Percentiles rank a stretch among this genome's conserved stretches.
Conservation (phyloP, 64 coral and sea anemone genomes). For the Actinia tenebrosa region DNA sequence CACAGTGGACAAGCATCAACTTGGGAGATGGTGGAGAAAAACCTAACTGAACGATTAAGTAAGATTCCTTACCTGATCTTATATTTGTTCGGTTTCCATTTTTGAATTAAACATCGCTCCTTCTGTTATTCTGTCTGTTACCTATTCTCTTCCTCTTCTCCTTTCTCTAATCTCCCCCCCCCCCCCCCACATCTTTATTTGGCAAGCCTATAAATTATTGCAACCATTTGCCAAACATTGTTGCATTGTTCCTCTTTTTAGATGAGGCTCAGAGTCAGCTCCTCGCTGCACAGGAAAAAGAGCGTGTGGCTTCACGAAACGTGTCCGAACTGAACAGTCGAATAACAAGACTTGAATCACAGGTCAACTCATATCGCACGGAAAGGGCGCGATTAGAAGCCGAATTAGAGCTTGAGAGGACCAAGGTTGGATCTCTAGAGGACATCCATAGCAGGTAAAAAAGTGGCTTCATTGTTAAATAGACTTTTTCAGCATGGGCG, state of each 20-base stretch:
- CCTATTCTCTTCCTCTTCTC: no score
- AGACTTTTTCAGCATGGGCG: no score
- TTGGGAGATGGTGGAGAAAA: conserved; percentile 92
- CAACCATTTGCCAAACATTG: neutral
- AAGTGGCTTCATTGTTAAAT: neutral
- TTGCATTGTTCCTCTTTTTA: neutral
- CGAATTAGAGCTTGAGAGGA: conserved; percentile 73
- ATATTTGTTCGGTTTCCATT: neutral
- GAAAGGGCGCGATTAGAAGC: conserved; percentile 87
- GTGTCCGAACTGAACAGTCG: conserved; percentile 53
- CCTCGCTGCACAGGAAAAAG: conserved; percentile 82
- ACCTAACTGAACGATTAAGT: conserved; percentile 93
- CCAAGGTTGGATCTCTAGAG: conserved; percentile 65
- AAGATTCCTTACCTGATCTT: neutral
- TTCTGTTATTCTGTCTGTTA: no score
- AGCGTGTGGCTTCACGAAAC: conserved; percentile 70
- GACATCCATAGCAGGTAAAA: conserved; percentile 60
- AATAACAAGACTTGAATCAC: conserved; percentile 81
- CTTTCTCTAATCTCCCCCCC: no score
- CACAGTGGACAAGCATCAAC: conserved; percentile 81
- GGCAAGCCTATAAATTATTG: neutral
- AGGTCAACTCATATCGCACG: conserved; percentile 69
- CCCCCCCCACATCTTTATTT: no score
- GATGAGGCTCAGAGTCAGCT: conserved; percentile 74
- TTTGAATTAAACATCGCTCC: neutral